Evolutionary conservation across 1,140 invertebrate species (phyloP).

Genomic region (Pseudomyrmex sp.): DNA sequence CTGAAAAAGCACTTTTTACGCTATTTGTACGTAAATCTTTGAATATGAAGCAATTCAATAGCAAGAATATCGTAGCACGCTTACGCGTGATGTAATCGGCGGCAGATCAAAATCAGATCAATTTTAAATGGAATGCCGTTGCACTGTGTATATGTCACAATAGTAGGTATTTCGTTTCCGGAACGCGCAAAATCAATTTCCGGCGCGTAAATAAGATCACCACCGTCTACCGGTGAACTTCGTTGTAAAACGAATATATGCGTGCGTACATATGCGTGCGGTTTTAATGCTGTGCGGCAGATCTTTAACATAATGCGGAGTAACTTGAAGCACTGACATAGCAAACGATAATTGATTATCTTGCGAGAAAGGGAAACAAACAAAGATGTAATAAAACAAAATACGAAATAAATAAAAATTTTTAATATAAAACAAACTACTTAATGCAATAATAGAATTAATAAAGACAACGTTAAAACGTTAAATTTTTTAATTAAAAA

Average conservation of each 20-base stretch:
- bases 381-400: no score
- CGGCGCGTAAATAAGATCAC: slow-evolving; percentile 48
- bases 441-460: no score
- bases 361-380: no score
- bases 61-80: neutral
- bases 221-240: neutral
- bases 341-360: neutral
- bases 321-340: slow-evolving; percentile 18
- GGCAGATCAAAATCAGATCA: slow-evolving; percentile 41
- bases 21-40: slow-evolving; percentile 34
- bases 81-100: slow-evolving; percentile 1
- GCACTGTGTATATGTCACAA: slow-evolving; percentile 27
- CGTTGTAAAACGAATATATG: slow-evolving; percentile 12
- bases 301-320: neutral
- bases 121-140: slow-evolving; percentile 31
- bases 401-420: no score
- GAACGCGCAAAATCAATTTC: slow-evolving; percentile 62
- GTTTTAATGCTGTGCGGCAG: neutral
- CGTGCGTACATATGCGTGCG: neutral
- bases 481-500: no score
- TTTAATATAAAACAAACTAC: no score
- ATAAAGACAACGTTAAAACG: no score
- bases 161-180: slow-evolving; percentile 52
- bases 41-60: slow-evolving; percentile 41
- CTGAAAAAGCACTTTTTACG: slow-evolving; percentile 29